phyloP scores from a whole-genome alignment of 2,888 invertebrate genomes.

The Achlya flavicornis region DNA sequence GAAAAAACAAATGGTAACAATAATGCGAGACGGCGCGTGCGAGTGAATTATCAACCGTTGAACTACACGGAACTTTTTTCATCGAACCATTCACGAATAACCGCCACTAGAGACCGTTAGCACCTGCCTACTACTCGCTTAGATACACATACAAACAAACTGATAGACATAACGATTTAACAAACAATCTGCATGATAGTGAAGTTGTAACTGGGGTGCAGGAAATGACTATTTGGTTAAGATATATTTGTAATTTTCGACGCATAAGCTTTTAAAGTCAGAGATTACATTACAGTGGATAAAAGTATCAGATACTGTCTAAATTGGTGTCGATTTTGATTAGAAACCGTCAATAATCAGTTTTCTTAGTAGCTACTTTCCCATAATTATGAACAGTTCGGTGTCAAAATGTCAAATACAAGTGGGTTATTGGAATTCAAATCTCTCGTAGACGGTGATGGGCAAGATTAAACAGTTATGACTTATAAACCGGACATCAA shows the following conservation, averaged over 20 bases:
- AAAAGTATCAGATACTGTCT: not conserved
- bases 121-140: constrained; percentile 62
- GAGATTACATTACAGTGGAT: not conserved
- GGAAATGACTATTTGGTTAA: not conserved
- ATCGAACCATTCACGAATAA: constrained; percentile 71
- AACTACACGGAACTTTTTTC: constrained; percentile 66
- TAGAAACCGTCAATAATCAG: not conserved
- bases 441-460: not conserved
- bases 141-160: constrained; percentile 22
- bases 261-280: not conserved
- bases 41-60: constrained; percentile 59
- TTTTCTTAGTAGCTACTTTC: not conserved
- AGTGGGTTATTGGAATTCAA: constrained; percentile 8
- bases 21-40: constrained; percentile 47
- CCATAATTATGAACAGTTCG: constrained; percentile 5
- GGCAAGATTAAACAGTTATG: constrained; percentile 5
- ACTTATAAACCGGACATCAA: constrained; percentile 29
- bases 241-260: not conserved
- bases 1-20: constrained; percentile 46
- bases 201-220: not conserved
- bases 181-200: constrained; percentile 14
- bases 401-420: constrained; percentile 7
- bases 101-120: constrained; percentile 75
- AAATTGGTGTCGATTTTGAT: not conserved
- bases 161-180: constrained; percentile 23